Evolutionary conservation across 64 coral and sea anemone genomes (phyloP).

Genomic region (Pachyseris speciosa): DNA sequence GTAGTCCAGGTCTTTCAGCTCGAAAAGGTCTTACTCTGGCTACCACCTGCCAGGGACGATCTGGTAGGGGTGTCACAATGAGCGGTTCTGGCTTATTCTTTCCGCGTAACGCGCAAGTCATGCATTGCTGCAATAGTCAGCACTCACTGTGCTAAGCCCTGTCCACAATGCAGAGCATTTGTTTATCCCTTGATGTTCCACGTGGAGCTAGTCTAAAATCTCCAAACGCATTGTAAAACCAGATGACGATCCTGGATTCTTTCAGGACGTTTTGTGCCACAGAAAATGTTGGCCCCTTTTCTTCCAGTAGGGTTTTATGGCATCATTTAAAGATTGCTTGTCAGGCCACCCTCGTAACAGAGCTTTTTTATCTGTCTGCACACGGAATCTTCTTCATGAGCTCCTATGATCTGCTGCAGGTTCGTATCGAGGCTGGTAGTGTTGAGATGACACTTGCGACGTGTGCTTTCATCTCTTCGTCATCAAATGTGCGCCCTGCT

Average conservation of each 20-base stretch:
- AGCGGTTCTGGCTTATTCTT: constrained; percentile 14
- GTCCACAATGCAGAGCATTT: constrained; percentile 73
- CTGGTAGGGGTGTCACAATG: not conserved
- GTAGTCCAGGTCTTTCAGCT: not conserved
- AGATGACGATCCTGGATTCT: constrained; percentile 47
- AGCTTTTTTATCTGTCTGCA: constrained; percentile 23
- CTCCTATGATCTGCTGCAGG: constrained; percentile 27
- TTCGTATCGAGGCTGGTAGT: not conserved
- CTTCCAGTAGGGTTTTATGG: constrained; percentile 38
- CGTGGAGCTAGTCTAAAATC: constrained; percentile 47
- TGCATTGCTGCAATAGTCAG: constrained; percentile 27
- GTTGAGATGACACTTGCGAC: constrained; percentile 28
- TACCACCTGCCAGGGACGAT: constrained; percentile 11
- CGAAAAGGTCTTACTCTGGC: constrained; percentile 2
- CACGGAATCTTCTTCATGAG: constrained; percentile 53
- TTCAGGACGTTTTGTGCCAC: constrained; percentile 46
- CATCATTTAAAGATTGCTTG: constrained; percentile 11
- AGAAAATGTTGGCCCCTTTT: not conserved
- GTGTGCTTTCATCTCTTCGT: constrained; percentile 38
- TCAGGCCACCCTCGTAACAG: constrained; percentile 49
- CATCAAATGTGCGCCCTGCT: not conserved
- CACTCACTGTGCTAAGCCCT: constrained; percentile 20
- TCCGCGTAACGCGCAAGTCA: not conserved
- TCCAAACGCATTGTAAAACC: constrained; percentile 50
- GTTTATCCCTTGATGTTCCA: constrained; percentile 45